A percentile compares a stretch with the other conserved stretches of the same genome.
Conservation (phyloP, 2,113 vertebrate genomes). For the Uria aalge region DNA sequence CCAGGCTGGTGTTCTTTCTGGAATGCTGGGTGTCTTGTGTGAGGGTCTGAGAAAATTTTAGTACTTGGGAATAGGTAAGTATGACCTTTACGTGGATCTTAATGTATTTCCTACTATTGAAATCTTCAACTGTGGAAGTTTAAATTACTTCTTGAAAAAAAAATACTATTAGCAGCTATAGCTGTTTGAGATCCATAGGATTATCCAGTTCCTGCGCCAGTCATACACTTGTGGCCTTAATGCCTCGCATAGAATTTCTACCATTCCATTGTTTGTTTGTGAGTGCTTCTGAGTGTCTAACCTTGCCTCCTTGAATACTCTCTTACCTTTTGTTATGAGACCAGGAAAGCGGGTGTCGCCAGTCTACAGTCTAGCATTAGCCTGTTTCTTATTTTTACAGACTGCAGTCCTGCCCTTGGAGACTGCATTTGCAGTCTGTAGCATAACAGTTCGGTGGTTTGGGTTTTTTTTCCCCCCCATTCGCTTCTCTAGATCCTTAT, state of each 20-base stretch:
- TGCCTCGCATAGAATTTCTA: not conserved
- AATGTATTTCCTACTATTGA: not conserved
- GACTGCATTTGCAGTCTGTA: not conserved
- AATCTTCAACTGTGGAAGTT: not conserved
- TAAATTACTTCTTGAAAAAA: not conserved
- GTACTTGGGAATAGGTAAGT: not conserved
- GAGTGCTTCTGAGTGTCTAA: not conserved
- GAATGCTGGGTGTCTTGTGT: not conserved
- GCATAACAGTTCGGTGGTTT: fast-evolving
- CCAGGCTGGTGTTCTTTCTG: not conserved
- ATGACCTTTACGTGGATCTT: not conserved
- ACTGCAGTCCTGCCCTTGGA: not conserved
- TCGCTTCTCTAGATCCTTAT: not conserved
- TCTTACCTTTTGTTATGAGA: not conserved
- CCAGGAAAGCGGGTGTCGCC: not conserved
- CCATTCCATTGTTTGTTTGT: not conserved
- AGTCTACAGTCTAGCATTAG: not conserved
- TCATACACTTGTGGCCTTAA: not conserved
- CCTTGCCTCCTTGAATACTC: not conserved
- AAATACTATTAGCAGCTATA: not conserved
- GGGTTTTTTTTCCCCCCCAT: not conserved
- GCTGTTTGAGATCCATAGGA: not conserved
- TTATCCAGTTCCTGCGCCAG: not conserved
- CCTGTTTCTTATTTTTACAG: not conserved
- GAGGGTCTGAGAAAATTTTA: not conserved